A percentile compares a stretch with the other conserved stretches of the same genome.
phyloP scores from a whole-genome alignment of 2,797 vertebrate species.

The Rhinichthys osculus region DNA sequence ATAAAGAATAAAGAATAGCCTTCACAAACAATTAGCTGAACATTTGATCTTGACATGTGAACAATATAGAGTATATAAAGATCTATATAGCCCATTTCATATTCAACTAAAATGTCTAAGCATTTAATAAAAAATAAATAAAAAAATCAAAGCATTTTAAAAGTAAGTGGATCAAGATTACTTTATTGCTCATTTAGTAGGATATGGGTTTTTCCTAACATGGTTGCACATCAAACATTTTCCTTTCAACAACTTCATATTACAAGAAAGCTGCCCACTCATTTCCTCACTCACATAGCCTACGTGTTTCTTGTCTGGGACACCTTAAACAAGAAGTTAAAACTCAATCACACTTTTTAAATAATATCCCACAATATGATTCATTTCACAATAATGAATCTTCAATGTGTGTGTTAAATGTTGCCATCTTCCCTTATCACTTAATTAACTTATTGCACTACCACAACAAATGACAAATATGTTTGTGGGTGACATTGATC shows the following conservation, averaged over 20 bases:
- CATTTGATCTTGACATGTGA: neutral
- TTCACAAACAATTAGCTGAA: neutral
- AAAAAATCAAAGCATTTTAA: neutral
- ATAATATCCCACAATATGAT: neutral
- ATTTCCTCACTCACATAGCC: neutral
- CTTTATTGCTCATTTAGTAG: constrained; percentile 14
- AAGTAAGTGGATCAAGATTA: neutral
- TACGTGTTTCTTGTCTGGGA: neutral
- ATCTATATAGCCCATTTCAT: neutral
- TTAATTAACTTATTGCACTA: neutral
- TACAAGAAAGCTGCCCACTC: constrained; percentile 55
- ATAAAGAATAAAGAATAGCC: no score
- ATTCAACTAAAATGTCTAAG: neutral
- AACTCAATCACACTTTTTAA: neutral
- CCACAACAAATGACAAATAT: neutral
- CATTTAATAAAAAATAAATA: no score
- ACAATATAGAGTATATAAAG: neutral
- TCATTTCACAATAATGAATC: neutral
- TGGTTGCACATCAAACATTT: constrained; percentile 10
- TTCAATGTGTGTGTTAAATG: neutral
- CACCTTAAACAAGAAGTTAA: constrained; percentile 13
- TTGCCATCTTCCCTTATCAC: neutral
- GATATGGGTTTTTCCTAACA: constrained; percentile 39
- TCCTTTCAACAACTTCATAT: constrained; percentile 31
- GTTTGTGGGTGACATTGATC: neutral